These are phyloP conservation scores for honey bee (Apis mellifera) DNA, from an alignment of 1,140 invertebrate species.

Conservation along the genomic window Amel_HAv3.1 CM009934.2:13222501-13223000, in stretches of 20 bases:
- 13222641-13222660: too few relatives aligned
- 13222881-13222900: conserved; percentile 48
- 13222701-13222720: too few relatives aligned
- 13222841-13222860: conserved; percentile 56
- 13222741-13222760: too few relatives aligned
- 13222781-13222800: conserved; percentile 57
- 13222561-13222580: conserved; percentile 64
- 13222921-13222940: conserved; percentile 18
- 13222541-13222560: conserved; percentile 43
- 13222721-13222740: too few relatives aligned
- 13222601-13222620: too few relatives aligned
- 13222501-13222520: conserved; percentile 68
- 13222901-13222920: conserved; percentile 6
- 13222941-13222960: conserved; percentile 43
- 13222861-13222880: conserved; percentile 48
- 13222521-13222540: conserved; percentile 49
- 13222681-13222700: too few relatives aligned
- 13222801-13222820: conserved; percentile 57
- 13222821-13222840: conserved; percentile 42
- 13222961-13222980: too few relatives aligned
- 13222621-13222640: too few relatives aligned
- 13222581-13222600: conserved; percentile 46
- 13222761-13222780: background rate
- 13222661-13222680: too few relatives aligned
- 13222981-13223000: too few relatives aligned